Conservation (phyloP, 2,888 invertebrate species). For the Apamea anceps region DNA sequence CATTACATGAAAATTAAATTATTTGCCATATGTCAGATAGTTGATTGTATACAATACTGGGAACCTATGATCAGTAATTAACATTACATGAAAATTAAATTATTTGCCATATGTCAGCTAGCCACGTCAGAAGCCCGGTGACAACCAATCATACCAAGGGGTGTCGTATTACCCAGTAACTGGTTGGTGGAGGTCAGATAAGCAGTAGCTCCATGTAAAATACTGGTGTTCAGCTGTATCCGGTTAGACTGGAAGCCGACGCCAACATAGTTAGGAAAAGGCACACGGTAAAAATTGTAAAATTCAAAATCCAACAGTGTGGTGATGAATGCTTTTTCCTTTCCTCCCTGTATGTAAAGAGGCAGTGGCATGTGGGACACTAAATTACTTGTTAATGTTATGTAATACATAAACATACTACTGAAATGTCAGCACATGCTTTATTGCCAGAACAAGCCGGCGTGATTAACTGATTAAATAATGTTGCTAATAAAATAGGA, state of each 20-base stretch:
- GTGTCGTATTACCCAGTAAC: not conserved
- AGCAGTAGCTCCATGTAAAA: no score
- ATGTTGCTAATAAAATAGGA: not conserved
- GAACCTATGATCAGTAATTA: no score
- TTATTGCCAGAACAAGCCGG: not conserved
- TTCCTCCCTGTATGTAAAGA: not conserved
- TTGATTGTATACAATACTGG: no score
- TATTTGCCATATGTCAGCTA: no score
- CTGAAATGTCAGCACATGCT: conserved; percentile 6
- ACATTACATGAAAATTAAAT: no score
- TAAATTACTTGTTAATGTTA: conserved; percentile 4
- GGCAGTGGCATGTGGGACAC: not conserved
- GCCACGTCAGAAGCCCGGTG: not conserved
- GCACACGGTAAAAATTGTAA: not conserved
- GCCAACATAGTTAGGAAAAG: not conserved
- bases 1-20: no score
- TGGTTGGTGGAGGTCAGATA: not conserved
- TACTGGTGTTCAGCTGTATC: not conserved
- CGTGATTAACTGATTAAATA: not conserved
- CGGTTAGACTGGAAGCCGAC: not conserved
- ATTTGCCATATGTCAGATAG: no score
- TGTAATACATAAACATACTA: conserved; percentile 5
- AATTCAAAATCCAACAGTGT: not conserved
- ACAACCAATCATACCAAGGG: no score
- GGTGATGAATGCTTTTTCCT: not conserved